Evolutionary conservation across 2,888 invertebrate species (phyloP).

Genomic region (Phalera bucephala): DNA sequence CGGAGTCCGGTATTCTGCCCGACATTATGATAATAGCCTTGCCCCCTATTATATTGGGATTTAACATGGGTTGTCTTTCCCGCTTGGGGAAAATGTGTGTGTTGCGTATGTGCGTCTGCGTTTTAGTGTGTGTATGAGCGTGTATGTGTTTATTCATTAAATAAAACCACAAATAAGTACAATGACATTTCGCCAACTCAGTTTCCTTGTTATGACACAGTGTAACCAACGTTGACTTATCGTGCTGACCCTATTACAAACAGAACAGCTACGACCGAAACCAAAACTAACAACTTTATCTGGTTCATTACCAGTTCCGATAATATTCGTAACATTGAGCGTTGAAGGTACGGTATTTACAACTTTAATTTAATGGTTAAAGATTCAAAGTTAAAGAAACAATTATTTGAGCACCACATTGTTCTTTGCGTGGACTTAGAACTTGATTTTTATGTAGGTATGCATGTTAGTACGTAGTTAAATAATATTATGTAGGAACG

Average conservation of each 20-base stretch:
- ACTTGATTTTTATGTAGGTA: neutral
- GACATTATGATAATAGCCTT: too few relatives aligned
- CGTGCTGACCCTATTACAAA: slow-evolving; percentile 10
- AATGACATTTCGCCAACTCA: too few relatives aligned
- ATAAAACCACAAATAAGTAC: too few relatives aligned
- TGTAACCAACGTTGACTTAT: neutral
- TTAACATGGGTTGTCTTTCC: too few relatives aligned
- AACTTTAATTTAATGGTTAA: neutral
- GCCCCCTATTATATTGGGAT: too few relatives aligned
- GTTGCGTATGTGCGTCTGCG: too few relatives aligned
- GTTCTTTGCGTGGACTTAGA: neutral
- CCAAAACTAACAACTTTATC: slow-evolving; percentile 18
- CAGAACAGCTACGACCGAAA: slow-evolving; percentile 9
- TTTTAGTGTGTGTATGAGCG: too few relatives aligned
- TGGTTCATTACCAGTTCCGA: slow-evolving; percentile 25
- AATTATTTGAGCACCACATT: neutral
- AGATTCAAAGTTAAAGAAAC: neutral
- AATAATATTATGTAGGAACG: neutral
- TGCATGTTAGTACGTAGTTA: neutral
- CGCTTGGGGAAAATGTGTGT: too few relatives aligned
- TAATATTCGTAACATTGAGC: slow-evolving; percentile 8
- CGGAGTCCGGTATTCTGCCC: too few relatives aligned
- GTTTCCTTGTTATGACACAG: too few relatives aligned
- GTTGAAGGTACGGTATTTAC: neutral
- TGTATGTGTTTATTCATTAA: too few relatives aligned